Conservation (phyloP, 2,888 invertebrate species). For the Spisula solida region DNA sequence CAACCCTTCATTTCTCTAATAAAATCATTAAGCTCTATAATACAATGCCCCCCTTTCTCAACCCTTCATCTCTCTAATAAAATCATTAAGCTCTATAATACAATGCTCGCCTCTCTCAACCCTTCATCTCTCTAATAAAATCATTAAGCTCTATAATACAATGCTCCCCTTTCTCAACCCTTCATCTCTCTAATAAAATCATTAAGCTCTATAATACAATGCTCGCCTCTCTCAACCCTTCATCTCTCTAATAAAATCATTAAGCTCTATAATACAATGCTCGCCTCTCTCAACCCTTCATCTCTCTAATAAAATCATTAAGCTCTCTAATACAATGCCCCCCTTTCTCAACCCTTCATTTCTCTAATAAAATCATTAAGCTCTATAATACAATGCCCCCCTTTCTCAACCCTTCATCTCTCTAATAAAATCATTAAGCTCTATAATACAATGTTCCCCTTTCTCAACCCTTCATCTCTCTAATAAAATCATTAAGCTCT, state of each 20-base stretch:
- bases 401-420: too few species aligned
- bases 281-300: neutral
- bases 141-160: neutral
- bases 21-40: neutral
- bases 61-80: neutral
- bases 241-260: neutral
- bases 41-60: neutral
- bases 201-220: neutral
- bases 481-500: neutral
- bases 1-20: neutral
- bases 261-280: neutral
- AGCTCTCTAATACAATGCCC: neutral
- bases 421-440: neutral
- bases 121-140: neutral
- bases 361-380: neutral
- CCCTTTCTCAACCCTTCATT: too few species aligned
- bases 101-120: neutral
- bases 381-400: neutral
- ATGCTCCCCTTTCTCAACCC: neutral
- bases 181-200: too few species aligned
- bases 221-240: neutral
- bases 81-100: neutral
- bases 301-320: neutral
- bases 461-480: too few species aligned
- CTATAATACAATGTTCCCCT: neutral